A percentile compares a stretch with the other conserved stretches of the same genome.
These are phyloP conservation scores for Botia almorhae DNA, from an alignment of 2,797 vertebrate species.

Conservation along the genomic window DNA sequence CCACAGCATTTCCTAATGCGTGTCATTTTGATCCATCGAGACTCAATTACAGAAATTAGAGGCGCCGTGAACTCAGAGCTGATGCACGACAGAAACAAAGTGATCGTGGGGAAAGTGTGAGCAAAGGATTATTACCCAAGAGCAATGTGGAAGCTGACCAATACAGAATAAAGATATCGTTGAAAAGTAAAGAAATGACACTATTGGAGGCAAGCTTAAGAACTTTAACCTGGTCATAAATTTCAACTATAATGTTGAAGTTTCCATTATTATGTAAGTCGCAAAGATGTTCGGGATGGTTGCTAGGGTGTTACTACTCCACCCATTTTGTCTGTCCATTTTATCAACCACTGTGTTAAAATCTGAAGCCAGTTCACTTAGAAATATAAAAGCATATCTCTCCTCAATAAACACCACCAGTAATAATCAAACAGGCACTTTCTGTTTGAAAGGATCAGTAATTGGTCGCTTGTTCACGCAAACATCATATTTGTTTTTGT, in stretches of 20 bases:
- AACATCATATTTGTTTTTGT: slow-evolving; percentile 41
- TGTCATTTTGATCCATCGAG: slow-evolving; percentile 51
- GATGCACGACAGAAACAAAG: background rate
- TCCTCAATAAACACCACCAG: background rate
- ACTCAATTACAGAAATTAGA: slow-evolving; percentile 58
- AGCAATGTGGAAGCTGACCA: background rate
- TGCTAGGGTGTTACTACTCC: background rate
- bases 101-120: background rate
- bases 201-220: background rate
- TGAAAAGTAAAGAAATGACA: slow-evolving; percentile 14
- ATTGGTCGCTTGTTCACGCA: slow-evolving; percentile 37
- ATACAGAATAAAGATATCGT: slow-evolving; percentile 9
- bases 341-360: background rate
- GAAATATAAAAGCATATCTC: background rate
- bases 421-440: slow-evolving; percentile 29
- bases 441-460: slow-evolving; percentile 18
- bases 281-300: background rate
- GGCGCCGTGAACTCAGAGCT: slow-evolving; percentile 35
- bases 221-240: slow-evolving; percentile 5
- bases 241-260: background rate
- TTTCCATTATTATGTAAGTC: background rate
- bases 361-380: no score
- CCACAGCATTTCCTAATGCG: slow-evolving; percentile 41
- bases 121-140: background rate
- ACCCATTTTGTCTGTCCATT: background rate